Conservation (phyloP, 2,797 vertebrate species). For the Heteromormyrus szaboi region DNA sequence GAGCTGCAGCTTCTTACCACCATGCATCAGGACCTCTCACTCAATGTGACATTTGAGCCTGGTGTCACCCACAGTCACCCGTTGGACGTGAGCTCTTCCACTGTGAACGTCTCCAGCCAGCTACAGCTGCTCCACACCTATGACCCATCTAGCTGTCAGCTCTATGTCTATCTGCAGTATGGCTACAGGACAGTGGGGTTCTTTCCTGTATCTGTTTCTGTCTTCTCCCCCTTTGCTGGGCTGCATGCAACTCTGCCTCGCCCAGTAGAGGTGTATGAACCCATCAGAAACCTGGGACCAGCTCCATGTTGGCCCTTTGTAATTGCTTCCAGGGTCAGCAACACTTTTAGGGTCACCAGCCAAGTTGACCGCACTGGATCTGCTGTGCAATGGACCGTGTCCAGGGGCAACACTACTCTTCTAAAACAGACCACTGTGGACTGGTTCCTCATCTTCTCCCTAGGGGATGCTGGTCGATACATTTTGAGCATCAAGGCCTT, state of each 20-base stretch:
- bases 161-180: constrained; percentile 29
- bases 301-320: constrained; percentile 26
- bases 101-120: not conserved
- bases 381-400: constrained; percentile 31
- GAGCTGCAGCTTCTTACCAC: constrained; percentile 34
- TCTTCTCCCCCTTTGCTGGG: constrained; percentile 26
- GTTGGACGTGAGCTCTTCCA: constrained; percentile 8
- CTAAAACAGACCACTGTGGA: constrained; percentile 33
- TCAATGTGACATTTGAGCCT: constrained; percentile 20
- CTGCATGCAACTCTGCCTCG: constrained; percentile 16
- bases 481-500: constrained; percentile 33
- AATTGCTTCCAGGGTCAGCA: constrained; percentile 21
- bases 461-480: constrained; percentile 32
- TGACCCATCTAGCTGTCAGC: constrained; percentile 31
- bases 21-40: constrained; percentile 28
- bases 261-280: constrained; percentile 28
- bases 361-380: constrained; percentile 10
- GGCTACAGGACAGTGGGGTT: constrained; percentile 25
- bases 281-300: constrained; percentile 21
- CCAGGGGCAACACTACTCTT: constrained; percentile 21
- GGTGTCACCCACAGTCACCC: constrained; percentile 12
- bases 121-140: constrained; percentile 24
- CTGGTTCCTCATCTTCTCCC: constrained; percentile 28
- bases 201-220: constrained; percentile 20
- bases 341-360: constrained; percentile 29